These are phyloP conservation scores for Eurytoma californica DNA, from an alignment of 2,888 invertebrate genomes.

Conservation along the genomic window DNA sequence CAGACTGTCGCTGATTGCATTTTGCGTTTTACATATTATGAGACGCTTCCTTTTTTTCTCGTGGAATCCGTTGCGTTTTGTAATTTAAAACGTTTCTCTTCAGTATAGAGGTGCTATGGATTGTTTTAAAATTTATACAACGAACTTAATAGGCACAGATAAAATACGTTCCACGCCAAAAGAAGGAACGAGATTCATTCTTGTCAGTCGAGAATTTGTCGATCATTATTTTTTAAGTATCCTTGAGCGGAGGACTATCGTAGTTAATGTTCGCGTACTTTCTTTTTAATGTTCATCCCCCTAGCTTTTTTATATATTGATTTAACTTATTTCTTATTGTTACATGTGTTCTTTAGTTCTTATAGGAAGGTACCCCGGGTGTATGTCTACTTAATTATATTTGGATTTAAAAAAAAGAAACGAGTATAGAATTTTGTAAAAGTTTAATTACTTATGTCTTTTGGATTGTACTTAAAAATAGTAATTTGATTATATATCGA, in stretches of 20 bases:
- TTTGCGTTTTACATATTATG: conserved; percentile 35
- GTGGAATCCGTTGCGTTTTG: conserved; percentile 26
- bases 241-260: conserved; percentile 7
- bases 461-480: too few relatives aligned
- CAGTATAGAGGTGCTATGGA: conserved; percentile 33
- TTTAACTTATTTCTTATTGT: conserved; percentile 53
- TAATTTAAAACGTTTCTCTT: conserved; percentile 5
- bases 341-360: conserved; percentile 43
- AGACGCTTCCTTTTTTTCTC: conserved; percentile 15
- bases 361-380: neutral
- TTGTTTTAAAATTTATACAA: conserved; percentile 19
- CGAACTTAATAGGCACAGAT: conserved; percentile 3
- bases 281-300: conserved; percentile 50
- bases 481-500: too few relatives aligned
- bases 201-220: conserved; percentile 31
- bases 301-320: conserved; percentile 54
- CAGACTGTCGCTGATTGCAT: conserved; percentile 50
- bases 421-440: too few relatives aligned
- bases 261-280: conserved; percentile 38
- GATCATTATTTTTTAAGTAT: conserved; percentile 53
- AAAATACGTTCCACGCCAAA: conserved; percentile 21
- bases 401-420: too few relatives aligned
- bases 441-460: too few relatives aligned
- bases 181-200: conserved; percentile 34
- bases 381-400: too few relatives aligned